These are phyloP conservation scores for Anastatus disparis DNA, from an alignment of 1,140 invertebrate genomes.

Conservation along the genomic window DNA sequence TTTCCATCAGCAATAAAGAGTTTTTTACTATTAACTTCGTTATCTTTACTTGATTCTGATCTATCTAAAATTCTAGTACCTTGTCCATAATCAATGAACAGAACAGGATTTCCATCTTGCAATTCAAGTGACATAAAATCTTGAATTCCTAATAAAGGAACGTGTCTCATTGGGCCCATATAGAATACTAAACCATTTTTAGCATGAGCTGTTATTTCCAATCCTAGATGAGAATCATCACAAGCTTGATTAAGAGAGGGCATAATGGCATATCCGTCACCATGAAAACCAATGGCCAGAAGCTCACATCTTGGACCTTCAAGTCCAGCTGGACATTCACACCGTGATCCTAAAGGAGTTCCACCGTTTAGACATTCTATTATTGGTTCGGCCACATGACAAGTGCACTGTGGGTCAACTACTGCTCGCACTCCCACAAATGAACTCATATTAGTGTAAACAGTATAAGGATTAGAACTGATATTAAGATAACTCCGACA, in stretches of 20 bases:
- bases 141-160: constrained; percentile 71
- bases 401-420: constrained; percentile 80
- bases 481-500: constrained; percentile 80
- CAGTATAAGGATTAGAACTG: constrained; percentile 76
- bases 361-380: constrained; percentile 78
- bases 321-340: constrained; percentile 75
- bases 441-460: constrained; percentile 89
- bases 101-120: constrained; percentile 81
- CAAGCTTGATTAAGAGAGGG: constrained; percentile 78
- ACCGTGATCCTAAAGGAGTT: constrained; percentile 71
- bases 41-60: constrained; percentile 29
- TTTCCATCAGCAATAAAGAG: constrained; percentile 82
- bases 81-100: constrained; percentile 91
- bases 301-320: constrained; percentile 91
- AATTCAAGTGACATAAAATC: constrained; percentile 95
- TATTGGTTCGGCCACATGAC: constrained; percentile 67
- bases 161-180: constrained; percentile 82
- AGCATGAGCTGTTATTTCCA: constrained; percentile 81
- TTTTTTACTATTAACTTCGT: constrained; percentile 75
- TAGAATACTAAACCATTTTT: constrained; percentile 90
- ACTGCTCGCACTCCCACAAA: constrained; percentile 88
- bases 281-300: constrained; percentile 86
- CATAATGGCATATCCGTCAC: constrained; percentile 90
- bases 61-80: constrained; percentile 70
- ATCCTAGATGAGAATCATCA: constrained; percentile 78